A percentile compares a stretch with the other conserved stretches of the same genome.
Evolutionary conservation across 2,888 invertebrate genomes (phyloP).

Genomic region (Ectobius pallidus): DNA sequence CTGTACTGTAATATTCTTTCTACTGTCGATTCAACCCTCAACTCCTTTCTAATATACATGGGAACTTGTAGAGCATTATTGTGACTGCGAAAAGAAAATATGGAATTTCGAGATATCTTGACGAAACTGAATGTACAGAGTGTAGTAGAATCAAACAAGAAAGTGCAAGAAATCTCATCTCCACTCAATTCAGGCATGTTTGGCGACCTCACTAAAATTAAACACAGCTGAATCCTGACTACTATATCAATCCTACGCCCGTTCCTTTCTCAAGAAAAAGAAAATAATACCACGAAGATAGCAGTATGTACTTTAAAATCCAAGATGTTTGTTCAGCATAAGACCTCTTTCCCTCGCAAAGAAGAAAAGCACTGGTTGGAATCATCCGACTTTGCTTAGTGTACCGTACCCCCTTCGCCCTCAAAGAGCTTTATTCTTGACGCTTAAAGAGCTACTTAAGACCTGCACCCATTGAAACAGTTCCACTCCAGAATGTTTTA

Average conservation of each 20-base stretch:
- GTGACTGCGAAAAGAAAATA: too few species aligned
- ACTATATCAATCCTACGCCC: background rate
- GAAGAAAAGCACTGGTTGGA: background rate
- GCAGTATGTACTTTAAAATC: background rate
- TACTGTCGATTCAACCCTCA: too few species aligned
- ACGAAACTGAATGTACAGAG: too few species aligned
- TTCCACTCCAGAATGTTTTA: background rate
- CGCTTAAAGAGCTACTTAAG: background rate
- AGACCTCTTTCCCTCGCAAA: background rate
- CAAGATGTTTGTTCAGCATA: background rate
- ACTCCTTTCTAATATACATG: too few species aligned
- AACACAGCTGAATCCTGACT: background rate
- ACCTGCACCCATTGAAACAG: background rate
- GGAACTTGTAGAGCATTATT: too few species aligned
- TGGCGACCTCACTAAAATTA: background rate
- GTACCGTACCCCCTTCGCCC: too few species aligned
- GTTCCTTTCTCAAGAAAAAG: background rate
- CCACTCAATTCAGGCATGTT: background rate
- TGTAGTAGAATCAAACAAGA: too few species aligned
- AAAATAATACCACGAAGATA: background rate
- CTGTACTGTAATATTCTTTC: too few species aligned
- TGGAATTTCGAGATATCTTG: too few species aligned
- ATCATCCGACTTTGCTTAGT: background rate
- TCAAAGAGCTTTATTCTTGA: background rate
- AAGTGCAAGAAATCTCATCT: background rate